phyloP scores from a whole-genome alignment of 2,113 vertebrate genomes.

The Hippocampus abdominalis region DNA sequence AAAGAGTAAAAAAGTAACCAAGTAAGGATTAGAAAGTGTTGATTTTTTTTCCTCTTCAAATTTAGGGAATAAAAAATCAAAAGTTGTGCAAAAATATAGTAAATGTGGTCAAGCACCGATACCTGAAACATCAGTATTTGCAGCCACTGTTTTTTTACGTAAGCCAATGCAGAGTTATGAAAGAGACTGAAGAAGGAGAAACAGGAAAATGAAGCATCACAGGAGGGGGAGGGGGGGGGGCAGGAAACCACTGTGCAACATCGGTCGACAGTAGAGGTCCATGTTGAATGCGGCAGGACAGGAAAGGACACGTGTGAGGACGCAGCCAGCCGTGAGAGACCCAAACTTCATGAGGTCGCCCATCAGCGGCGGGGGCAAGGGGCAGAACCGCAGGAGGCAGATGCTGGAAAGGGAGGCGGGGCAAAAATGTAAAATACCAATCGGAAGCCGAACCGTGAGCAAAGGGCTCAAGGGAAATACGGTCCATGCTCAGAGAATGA shows the following conservation, averaged over 20 bases:
- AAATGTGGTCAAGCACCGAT: no score
- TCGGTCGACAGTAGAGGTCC: conserved; percentile 39
- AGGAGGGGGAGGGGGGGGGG: conserved; percentile 33
- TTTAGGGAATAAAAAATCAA: no score
- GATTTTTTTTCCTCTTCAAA: no score
- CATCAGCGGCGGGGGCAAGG: conserved; percentile 56
- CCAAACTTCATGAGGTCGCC: conserved; percentile 43
- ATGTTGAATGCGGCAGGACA: conserved; percentile 39
- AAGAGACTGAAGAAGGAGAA: not conserved
- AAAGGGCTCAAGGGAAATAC: conserved; percentile 13
- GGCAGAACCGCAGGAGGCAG: conserved; percentile 44
- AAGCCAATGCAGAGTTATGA: conserved; percentile 5
- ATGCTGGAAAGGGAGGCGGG: conserved; percentile 1
- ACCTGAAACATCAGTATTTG: no score
- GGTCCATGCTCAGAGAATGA: conserved; percentile 2
- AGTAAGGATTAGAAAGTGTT: no score
- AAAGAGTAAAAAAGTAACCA: conserved; percentile 23
- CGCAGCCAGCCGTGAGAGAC: conserved; percentile 54
- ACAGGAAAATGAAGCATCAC: conserved; percentile 10
- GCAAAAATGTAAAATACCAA: not conserved
- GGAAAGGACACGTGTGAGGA: conserved; percentile 64
- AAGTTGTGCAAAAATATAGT: no score
- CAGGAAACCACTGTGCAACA: conserved; percentile 31
- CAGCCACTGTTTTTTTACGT: not conserved
- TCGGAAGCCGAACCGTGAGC: not conserved